phyloP scores from a whole-genome alignment of 1,140 invertebrate genomes.

The Odontomachus brunneus region DNA sequence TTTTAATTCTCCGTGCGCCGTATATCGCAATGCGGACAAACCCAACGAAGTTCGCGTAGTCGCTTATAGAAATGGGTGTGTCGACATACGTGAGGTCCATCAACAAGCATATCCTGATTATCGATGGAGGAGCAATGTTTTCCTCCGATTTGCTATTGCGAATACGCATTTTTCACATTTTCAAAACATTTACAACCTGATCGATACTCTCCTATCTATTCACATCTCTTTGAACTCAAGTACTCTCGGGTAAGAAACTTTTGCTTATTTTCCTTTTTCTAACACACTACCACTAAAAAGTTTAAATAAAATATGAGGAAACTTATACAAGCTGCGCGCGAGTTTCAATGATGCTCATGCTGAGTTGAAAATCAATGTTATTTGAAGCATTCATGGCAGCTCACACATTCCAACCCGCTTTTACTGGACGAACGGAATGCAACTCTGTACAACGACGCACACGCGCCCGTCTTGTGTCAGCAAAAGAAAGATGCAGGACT shows the following conservation, averaged over 20 bases:
- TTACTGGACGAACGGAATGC: conserved; percentile 46
- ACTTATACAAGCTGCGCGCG: not conserved
- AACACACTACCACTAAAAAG: no score
- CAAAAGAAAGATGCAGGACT: conserved; percentile 17
- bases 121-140: not conserved
- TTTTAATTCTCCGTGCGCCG: conserved; percentile 63
- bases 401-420: conserved; percentile 41
- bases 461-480: not conserved
- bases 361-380: conserved; percentile 39
- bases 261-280: no score
- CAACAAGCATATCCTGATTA: conserved; percentile 24
- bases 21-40: conserved; percentile 38
- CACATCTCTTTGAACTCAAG: no score
- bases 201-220: not conserved
- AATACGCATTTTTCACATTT: conserved; percentile 20
- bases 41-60: conserved; percentile 5
- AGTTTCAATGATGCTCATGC: not conserved
- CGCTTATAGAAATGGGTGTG: conserved; percentile 47
- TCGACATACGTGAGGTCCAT: conserved; percentile 64
- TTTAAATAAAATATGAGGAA: no score
- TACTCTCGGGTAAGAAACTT: no score
- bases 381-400: conserved; percentile 37
- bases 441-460: conserved; percentile 6
- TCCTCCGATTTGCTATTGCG: not conserved
- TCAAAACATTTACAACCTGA: not conserved